phyloP scores from a whole-genome alignment of 2,888 invertebrate species.

The Subacronicta megacephala region DNA sequence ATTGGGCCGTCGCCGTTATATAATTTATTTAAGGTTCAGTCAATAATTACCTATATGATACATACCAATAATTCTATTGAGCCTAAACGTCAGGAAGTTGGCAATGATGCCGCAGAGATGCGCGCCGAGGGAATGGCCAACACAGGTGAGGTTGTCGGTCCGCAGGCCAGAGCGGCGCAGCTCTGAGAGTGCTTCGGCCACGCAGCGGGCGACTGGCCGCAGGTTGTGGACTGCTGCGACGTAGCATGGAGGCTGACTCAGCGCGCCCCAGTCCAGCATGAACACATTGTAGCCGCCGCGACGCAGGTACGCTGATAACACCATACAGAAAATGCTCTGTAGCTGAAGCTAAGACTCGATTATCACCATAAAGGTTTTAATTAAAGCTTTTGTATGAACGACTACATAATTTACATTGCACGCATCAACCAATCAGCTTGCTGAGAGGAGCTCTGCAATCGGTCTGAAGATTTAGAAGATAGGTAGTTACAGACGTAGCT shows the following conservation, averaged over 20 bases:
- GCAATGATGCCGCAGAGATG: conserved; percentile 94
- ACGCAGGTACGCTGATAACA: conserved; percentile 90
- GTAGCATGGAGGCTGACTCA: conserved; percentile 92
- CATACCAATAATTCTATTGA: conserved; percentile 93
- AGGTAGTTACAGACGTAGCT: too few relatives aligned
- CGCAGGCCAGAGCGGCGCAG: conserved; percentile 91
- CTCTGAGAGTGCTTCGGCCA: conserved; percentile 90
- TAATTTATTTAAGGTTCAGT: too few relatives aligned
- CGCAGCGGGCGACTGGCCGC: conserved; percentile 92
- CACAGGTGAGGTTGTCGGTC: conserved; percentile 92
- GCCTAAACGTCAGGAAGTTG: conserved; percentile 92
- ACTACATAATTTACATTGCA: too few relatives aligned
- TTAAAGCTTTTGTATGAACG: too few relatives aligned
- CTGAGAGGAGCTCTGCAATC: too few relatives aligned
- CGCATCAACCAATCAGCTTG: too few relatives aligned
- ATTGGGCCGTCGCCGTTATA: too few relatives aligned
- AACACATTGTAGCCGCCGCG: conserved; percentile 94
- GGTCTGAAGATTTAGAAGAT: too few relatives aligned
- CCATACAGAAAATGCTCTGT: too few relatives aligned
- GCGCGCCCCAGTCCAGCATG: conserved; percentile 93
- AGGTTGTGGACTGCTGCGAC: conserved; percentile 94
- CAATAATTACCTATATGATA: too few relatives aligned
- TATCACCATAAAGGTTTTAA: too few relatives aligned
- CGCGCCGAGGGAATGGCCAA: conserved; percentile 94
- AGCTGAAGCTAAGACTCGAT: too few relatives aligned